Conservation (phyloP, 2,113 vertebrate species). For the Pterocles gutturalis region DNA sequence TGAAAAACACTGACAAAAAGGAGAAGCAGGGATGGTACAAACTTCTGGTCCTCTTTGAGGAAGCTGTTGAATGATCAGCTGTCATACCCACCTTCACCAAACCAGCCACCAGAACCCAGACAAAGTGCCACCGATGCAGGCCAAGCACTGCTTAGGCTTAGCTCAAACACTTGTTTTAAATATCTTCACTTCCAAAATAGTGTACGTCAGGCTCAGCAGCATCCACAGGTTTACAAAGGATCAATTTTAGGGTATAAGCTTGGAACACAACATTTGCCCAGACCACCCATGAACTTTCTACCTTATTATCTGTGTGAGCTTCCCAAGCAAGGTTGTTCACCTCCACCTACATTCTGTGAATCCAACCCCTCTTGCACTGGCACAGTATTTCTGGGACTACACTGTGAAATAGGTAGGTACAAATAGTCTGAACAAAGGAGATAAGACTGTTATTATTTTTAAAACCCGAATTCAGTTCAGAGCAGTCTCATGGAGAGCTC, state of each 20-base stretch:
- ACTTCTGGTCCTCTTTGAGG: neutral
- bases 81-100: rapidly evolving
- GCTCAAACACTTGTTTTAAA: neutral
- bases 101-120: neutral
- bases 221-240: neutral
- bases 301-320: neutral
- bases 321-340: neutral
- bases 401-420: rapidly evolving
- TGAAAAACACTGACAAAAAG: neutral
- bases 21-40: neutral
- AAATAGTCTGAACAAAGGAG: neutral
- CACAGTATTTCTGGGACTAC: neutral
- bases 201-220: neutral
- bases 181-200: neutral
- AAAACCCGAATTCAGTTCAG: neutral
- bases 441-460: neutral
- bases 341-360: rapidly evolving
- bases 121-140: neutral
- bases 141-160: neutral
- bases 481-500: neutral
- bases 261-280: neutral
- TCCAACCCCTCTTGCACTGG: neutral
- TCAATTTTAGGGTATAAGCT: neutral
- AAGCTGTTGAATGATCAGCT: rapidly evolving
- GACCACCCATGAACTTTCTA: neutral